These are phyloP conservation scores for Leucophenga maculata DNA, from an alignment of 2,888 invertebrate species.

Conservation along the genomic window DNA sequence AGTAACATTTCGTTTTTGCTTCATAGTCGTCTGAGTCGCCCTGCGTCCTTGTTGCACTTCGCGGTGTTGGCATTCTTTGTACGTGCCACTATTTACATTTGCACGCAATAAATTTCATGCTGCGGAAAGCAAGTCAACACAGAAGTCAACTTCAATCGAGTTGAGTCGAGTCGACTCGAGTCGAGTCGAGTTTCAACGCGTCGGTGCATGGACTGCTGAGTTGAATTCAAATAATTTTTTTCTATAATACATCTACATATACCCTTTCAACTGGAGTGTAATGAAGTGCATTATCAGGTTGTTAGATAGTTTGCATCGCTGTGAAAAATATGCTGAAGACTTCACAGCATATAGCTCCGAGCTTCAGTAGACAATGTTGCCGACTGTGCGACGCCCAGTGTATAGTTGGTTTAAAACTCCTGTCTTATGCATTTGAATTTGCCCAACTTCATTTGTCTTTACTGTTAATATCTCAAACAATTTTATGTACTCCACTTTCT, in stretches of 20 bases:
- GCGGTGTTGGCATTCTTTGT: constrained; percentile 15
- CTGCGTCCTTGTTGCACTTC: constrained; percentile 20
- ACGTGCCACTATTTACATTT: constrained; percentile 30
- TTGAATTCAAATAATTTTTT: not conserved
- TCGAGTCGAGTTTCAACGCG: not conserved
- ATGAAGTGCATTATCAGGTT: no score
- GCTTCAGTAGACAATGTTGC: no score
- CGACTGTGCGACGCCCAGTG: no score
- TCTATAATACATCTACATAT: not conserved
- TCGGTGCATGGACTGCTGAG: not conserved
- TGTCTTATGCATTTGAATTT: no score
- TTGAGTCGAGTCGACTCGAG: not conserved
- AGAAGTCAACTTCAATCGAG: not conserved
- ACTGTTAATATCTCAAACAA: no score
- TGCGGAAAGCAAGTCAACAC: constrained; percentile 23
- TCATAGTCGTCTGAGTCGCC: constrained; percentile 19
- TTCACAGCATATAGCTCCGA: no score
- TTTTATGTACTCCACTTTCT: no score
- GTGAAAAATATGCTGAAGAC: no score
- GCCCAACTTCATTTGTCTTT: no score
- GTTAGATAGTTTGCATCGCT: no score
- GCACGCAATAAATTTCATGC: constrained; percentile 22
- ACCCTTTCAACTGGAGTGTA: no score
- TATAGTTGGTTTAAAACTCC: no score
- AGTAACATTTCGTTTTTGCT: not conserved